A percentile compares a stretch with the other conserved stretches of the same genome.
phyloP scores from a whole-genome alignment of 2,797 vertebrate species.

The Falco rusticolus region DNA sequence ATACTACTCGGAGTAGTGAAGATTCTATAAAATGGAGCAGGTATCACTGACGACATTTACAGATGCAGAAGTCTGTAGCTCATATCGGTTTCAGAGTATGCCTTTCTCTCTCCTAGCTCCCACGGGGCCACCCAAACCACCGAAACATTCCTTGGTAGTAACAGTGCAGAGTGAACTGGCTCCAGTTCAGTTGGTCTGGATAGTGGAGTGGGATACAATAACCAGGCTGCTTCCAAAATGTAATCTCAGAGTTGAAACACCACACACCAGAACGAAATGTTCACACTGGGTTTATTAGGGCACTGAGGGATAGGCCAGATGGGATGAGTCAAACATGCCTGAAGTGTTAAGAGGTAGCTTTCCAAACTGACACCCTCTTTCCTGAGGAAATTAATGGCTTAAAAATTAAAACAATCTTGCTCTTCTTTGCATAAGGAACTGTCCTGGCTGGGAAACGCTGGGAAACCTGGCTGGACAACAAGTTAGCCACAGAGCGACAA shows the following conservation, averaged over 20 bases:
- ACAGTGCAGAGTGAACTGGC: not conserved
- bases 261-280: conserved; percentile 8
- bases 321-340: not conserved
- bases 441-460: not conserved
- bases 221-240: conserved; percentile 8
- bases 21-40: not conserved
- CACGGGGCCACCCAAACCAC: not conserved
- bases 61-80: not conserved
- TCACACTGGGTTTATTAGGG: not conserved
- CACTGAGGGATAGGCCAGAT: not conserved
- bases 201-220: not conserved
- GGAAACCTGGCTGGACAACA: not conserved
- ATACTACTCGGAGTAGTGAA: not conserved
- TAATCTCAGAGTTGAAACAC: conserved; percentile 17
- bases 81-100: not conserved
- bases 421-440: not conserved
- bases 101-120: not conserved
- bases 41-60: not conserved
- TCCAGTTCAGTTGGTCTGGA: conserved; percentile 5
- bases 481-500: not conserved
- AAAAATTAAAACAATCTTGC: not conserved
- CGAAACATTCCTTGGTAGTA: not conserved
- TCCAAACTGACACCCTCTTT: not conserved
- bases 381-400: not conserved
- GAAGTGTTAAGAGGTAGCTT: not conserved